Evolutionary conservation across 2,113 vertebrate species (phyloP).

Genomic region (Pseudopipra pipra): DNA sequence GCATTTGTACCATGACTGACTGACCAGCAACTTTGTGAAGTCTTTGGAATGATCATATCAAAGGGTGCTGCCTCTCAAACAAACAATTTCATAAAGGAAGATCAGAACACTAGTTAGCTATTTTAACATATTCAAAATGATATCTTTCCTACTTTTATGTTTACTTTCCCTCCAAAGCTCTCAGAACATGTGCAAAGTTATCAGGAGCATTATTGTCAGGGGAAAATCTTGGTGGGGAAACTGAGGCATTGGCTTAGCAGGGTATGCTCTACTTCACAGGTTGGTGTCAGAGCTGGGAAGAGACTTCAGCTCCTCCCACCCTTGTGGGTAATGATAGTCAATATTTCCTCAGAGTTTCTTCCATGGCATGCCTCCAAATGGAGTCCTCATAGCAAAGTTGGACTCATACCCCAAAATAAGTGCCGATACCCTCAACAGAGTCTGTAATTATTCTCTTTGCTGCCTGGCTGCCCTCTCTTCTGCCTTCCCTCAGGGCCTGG

Average conservation of each 20-base stretch:
- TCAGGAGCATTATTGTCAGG: not conserved
- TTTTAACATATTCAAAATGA: not conserved
- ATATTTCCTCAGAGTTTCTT: conserved; percentile 27
- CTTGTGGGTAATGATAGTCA: not conserved
- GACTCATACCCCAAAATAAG: conserved; percentile 36
- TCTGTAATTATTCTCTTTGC: conserved; percentile 43
- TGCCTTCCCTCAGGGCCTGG: conserved; percentile 51
- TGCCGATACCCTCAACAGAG: conserved; percentile 31
- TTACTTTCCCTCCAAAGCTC: not conserved
- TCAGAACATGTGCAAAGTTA: not conserved
- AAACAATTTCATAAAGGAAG: not conserved
- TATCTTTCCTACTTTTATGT: not conserved
- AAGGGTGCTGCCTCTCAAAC: not conserved
- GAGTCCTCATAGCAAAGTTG: conserved; percentile 22
- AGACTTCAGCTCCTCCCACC: not conserved
- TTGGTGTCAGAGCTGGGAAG: not conserved
- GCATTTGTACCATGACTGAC: not conserved
- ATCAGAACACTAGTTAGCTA: not conserved
- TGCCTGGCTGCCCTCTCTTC: conserved; percentile 59
- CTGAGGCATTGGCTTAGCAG: not conserved
- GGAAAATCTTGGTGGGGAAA: not conserved
- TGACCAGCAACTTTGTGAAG: not conserved
- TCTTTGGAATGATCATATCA: not conserved
- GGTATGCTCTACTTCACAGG: not conserved
- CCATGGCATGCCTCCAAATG: conserved; percentile 17